These are phyloP conservation scores for Drosophila oshimai DNA, from an alignment of 1,140 invertebrate species.

Conservation along the genomic window DNA sequence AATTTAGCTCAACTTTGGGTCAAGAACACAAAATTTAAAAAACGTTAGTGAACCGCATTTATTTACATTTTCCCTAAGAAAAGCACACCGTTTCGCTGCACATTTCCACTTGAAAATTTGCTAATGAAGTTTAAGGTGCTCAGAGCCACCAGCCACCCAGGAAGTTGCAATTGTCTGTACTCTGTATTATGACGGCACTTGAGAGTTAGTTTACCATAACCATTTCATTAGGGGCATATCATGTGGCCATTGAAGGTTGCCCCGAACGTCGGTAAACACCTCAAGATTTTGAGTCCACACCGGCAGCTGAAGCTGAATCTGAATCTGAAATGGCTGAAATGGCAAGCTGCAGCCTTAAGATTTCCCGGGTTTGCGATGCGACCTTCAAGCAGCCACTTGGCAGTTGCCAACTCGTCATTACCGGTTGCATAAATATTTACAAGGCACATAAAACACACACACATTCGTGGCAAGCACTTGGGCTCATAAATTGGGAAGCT, in stretches of 20 bases:
- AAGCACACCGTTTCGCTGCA: not conserved
- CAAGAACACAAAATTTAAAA: too few relatives aligned
- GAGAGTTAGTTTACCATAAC: constrained; percentile 31
- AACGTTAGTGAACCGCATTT: too few relatives aligned
- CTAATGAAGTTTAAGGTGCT: constrained; percentile 17
- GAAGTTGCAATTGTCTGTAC: constrained; percentile 21
- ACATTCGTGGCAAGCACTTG: constrained; percentile 27
- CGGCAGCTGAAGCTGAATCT: too few relatives aligned
- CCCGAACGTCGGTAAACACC: constrained; percentile 37
- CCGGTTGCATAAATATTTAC: constrained; percentile 74
- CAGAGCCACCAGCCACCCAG: not conserved
- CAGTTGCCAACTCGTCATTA: constrained; percentile 70
- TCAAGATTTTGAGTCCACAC: constrained; percentile 40
- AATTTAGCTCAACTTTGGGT: too few relatives aligned
- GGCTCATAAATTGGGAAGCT: constrained; percentile 56
- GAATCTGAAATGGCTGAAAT: too few relatives aligned
- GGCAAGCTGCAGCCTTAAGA: constrained; percentile 31
- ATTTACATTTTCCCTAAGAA: not conserved
- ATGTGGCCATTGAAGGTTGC: constrained; percentile 28
- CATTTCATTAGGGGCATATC: constrained; percentile 46
- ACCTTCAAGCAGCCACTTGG: constrained; percentile 51
- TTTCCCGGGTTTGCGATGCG: constrained; percentile 11
- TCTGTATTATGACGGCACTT: constrained; percentile 8
- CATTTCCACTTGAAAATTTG: constrained; percentile 4
- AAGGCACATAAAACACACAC: constrained; percentile 54